Evolutionary conservation across 2,888 invertebrate genomes (phyloP).

Genomic region (Suillia variegata): DNA sequence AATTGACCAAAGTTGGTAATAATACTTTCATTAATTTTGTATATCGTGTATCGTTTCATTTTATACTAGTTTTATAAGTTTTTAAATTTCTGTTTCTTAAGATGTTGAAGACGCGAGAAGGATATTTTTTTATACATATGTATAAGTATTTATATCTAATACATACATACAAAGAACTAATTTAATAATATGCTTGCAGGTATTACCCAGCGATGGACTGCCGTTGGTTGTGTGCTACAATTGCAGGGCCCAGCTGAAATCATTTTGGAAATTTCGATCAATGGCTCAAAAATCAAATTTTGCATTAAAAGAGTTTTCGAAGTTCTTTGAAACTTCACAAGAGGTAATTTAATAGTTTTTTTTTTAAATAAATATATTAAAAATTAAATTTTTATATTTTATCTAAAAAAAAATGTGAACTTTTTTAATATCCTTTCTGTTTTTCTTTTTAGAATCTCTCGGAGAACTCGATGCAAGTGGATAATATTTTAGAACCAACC

Average conservation of each 20-base stretch:
- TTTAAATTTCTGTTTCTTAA: too few species aligned
- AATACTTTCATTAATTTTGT: too few species aligned
- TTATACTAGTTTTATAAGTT: too few species aligned
- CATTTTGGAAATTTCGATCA: slow-evolving; percentile 77
- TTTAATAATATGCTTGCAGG: too few species aligned
- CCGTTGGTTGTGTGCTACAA: slow-evolving; percentile 79
- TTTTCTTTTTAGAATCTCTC: slow-evolving; percentile 28
- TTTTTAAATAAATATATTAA: neutral
- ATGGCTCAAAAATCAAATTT: slow-evolving; percentile 76
- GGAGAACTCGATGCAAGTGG: slow-evolving; percentile 39
- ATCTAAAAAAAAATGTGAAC: neutral
- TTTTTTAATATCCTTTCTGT: too few species aligned
- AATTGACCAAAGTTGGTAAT: too few species aligned
- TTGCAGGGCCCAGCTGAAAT: slow-evolving; percentile 77
- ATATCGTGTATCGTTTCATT: too few species aligned
- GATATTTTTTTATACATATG: too few species aligned
- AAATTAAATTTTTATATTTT: slow-evolving; percentile 59
- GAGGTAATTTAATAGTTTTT: slow-evolving; percentile 63
- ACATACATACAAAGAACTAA: too few species aligned
- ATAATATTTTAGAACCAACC: slow-evolving; percentile 38
- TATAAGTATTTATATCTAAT: too few species aligned
- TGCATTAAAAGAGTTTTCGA: slow-evolving; percentile 76
- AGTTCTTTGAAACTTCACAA: slow-evolving; percentile 71
- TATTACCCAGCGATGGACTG: slow-evolving; percentile 73
- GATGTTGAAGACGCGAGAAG: too few species aligned